Evolutionary conservation across 2,797 vertebrate genomes (phyloP), one percentile per base, ranked within the genome.

Genomic region (Masticophis lateralis): DNA sequence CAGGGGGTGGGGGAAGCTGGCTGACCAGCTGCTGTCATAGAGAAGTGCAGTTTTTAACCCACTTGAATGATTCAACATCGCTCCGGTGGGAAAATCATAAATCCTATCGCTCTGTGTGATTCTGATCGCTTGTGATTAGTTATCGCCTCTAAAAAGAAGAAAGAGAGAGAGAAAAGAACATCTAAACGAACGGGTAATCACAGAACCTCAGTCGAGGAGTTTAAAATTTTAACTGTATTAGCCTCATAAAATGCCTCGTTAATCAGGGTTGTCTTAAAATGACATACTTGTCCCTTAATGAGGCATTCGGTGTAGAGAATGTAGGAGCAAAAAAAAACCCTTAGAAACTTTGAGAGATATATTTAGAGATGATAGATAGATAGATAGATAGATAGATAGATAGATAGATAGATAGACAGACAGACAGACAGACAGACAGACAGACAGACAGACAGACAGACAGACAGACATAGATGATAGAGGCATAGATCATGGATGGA

Each of bases 211-310:
- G 96, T 95, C 94, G 94, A 83, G 90, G 96, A 96, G 97, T 97
- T 89, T 97, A 97, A 96, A 97, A 97, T 97, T 97, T 97, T 94
- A 97, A 97, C 97, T 95, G 97, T 97, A 98, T 98, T 97, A 97
- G 97, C 96, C 95, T 97, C 91, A 47, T 98, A 98, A 98, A 98
- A 98, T 90, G 95, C 96, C 95, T 97, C 97, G 97, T 98, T 98
- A 98, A 97, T 97, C 96, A 95, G 95, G 83, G 59, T 94, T 94
- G 96, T 97, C 96, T 98, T 97, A 97, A 97, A 98, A 89, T 97
- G 97, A 98, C 97, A 97, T 51, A 93, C 95, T 96, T 95, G 96
- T 94, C 94, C 96, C 0, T 90, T 97, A 97, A 98, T 97, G 96
- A 97, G 95, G 95, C 93, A 90, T 93, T 93, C 47, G 94, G 94